Evolutionary conservation across 2,113 vertebrate genomes (phyloP), one percentile per base, ranked within the genome.

Genomic region (Pterocles orientalis): DNA sequence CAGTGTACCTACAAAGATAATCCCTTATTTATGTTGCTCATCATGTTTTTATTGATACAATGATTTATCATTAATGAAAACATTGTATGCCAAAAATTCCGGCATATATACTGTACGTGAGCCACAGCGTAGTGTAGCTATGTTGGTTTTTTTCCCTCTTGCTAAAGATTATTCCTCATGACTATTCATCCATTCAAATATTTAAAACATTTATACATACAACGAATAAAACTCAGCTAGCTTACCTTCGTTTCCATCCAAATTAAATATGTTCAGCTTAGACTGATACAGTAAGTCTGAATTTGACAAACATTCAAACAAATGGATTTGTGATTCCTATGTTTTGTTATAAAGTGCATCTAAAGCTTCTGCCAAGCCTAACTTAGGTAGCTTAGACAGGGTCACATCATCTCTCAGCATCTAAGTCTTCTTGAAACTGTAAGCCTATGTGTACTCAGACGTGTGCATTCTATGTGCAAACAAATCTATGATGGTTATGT

Each of bases 401-500:
- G 33, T 70, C 6, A 1, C 9, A 4, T 18, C 31, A 21, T 69
- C 64, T 77, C 34, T 53, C 47, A 65, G 57, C 62, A 34, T 66
- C 9, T 10, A 3, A 76, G 43, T 36, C 7, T 58, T 87, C 57
- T 54, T 71, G 15, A 54, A 68, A 9, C 34, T 72, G 10, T 51
- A 76, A 82, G 26, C 21, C 62, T 69, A 62, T 53, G 23, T 31
- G 18, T 48, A 26, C 31, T 41, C 34, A 9, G 62, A 12, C 54
- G n/a, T n/a, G 57, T 28, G 3, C 17, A 2, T 89, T 72, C 53
- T 34, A 1, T 6, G 2, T 34, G 10, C 39, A 45, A 28, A 72
- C 20, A 45, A 28, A 72, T 18, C 41, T 25, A 14, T 1, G 25
- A 2, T 53, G 29, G 4, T n/a, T 43, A 1, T 8, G 0, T 39